Percentiles rank a stretch among this genome's conserved stretches.
Evolutionary conservation across 2,888 invertebrate genomes (phyloP).

Genomic region (Patella pellucida): DNA sequence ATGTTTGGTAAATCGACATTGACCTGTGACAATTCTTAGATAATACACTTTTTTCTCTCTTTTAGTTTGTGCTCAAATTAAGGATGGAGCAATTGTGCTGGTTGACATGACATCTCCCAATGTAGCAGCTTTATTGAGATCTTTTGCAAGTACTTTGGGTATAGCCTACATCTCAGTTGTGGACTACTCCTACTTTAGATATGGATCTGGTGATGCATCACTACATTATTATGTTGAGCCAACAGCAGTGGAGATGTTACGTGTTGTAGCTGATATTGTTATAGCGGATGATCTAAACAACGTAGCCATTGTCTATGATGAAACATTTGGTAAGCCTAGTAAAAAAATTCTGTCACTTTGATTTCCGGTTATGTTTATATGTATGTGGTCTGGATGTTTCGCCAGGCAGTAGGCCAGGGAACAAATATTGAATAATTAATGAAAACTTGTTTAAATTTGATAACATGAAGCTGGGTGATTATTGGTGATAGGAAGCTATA

Average conservation of each 20-base stretch:
- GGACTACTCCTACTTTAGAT: conserved; percentile 42
- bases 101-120: conserved; percentile 56
- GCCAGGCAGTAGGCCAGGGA: too few species aligned
- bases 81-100: conserved; percentile 44
- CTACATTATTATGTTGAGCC: conserved; percentile 76
- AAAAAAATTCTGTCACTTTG: too few species aligned
- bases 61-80: conserved; percentile 52
- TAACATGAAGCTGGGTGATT: too few species aligned
- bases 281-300: conserved; percentile 88
- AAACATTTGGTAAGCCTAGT: conserved; percentile 80
- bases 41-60: conserved; percentile 14
- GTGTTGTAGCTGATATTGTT: conserved; percentile 85
- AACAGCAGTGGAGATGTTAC: conserved; percentile 87
- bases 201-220: conserved; percentile 18
- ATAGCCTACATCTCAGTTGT: conserved; percentile 56
- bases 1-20: too few species aligned
- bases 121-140: conserved; percentile 52
- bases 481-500: too few species aligned
- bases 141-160: conserved; percentile 53
- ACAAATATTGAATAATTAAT: background rate
- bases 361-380: too few species aligned
- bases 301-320: conserved; percentile 91
- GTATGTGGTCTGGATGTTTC: too few species aligned
- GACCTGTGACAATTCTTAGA: too few species aligned
- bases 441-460: background rate